phyloP scores from a whole-genome alignment of 1,140 invertebrate species.

The Euglossa dilemma region DNA sequence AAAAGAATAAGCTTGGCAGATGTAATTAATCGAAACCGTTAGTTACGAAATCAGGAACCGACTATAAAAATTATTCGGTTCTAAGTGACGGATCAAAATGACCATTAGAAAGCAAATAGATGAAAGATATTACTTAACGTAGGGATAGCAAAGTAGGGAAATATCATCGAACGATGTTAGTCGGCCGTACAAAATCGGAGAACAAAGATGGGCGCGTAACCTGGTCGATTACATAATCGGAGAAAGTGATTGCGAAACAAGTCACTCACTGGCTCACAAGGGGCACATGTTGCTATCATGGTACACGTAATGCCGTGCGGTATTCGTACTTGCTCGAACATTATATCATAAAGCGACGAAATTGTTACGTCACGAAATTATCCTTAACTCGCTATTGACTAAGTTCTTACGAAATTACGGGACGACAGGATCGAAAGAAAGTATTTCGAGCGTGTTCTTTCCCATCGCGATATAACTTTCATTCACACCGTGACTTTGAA shows the following conservation, averaged over 20 bases:
- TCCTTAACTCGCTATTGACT: constrained; percentile 1
- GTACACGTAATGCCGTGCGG: constrained; percentile 11
- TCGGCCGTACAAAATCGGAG: constrained; percentile 28
- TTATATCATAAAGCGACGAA: constrained; percentile 47
- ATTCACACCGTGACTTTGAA: constrained; percentile 40
- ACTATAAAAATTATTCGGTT: neutral
- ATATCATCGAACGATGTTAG: constrained; percentile 30
- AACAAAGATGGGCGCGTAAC: constrained; percentile 79
- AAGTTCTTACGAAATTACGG: neutral
- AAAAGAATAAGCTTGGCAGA: too few species aligned
- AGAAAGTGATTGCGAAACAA: constrained; percentile 79
- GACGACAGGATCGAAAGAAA: neutral
- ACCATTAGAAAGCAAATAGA: neutral
- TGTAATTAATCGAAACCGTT: too few species aligned
- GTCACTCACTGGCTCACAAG: neutral
- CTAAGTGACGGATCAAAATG: too few species aligned
- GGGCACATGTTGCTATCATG: constrained; percentile 14
- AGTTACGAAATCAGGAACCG: neutral
- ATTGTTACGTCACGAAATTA: constrained; percentile 60
- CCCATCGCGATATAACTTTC: neutral
- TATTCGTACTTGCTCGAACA: constrained; percentile 7
- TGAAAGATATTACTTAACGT: neutral
- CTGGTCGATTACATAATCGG: constrained; percentile 73
- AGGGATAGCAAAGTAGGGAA: neutral
- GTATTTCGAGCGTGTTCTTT: neutral